Conservation (phyloP, 2,113 vertebrate genomes). For the Mustelus asterias region DNA sequence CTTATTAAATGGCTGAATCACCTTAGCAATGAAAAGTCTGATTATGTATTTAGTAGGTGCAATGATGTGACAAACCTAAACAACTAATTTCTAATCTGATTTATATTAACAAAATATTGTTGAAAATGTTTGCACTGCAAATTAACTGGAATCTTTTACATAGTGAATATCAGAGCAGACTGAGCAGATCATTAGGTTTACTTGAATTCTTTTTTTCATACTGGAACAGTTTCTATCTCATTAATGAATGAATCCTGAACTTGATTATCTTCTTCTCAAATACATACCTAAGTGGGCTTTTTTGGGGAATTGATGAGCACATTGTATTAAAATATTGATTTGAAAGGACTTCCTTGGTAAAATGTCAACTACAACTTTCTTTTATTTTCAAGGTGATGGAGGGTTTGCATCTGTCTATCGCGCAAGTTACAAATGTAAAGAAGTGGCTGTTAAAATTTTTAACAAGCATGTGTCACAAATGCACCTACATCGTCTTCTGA, state of each 20-base stretch:
- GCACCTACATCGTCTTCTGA: slow-evolving; percentile 71
- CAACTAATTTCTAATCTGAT: background rate
- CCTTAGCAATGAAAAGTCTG: background rate
- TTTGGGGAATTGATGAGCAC: background rate
- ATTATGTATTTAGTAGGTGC: background rate
- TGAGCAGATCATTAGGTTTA: background rate
- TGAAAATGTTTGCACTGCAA: background rate
- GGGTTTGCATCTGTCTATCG: slow-evolving; percentile 94
- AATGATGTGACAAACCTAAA: background rate
- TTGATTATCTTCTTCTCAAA: background rate
- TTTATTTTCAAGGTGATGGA: slow-evolving; percentile 70
- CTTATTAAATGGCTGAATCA: background rate
- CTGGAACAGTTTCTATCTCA: background rate
- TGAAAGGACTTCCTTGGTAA: background rate
- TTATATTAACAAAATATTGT: background rate
- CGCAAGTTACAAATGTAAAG: slow-evolving; percentile 79
- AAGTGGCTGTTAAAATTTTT: slow-evolving; percentile 94
- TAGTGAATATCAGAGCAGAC: background rate
- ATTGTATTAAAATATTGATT: background rate
- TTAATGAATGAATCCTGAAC: background rate
- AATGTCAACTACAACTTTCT: slow-evolving; percentile 7
- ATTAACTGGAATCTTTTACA: background rate
- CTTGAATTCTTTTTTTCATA: background rate
- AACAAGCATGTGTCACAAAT: slow-evolving; percentile 83
- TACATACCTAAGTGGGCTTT: background rate